Base-by-base conservation (phyloP, 1,140 invertebrate genomes). In the Drosophila orosa region DNA sequence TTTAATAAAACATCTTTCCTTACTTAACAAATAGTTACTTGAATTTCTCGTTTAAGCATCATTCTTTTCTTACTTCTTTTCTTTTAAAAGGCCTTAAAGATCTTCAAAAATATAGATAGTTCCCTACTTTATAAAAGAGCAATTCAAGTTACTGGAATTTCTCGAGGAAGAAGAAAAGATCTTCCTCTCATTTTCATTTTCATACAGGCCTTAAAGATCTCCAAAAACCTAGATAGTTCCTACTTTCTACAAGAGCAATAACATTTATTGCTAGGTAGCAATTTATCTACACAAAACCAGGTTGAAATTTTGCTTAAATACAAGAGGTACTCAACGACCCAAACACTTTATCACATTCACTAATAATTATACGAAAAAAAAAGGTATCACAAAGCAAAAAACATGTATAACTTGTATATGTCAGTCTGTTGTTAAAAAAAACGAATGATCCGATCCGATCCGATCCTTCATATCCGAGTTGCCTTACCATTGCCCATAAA, bases 401-500 rank as follows among this genome's bases (percentile, higher is more conserved):
- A 33, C 19, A 5, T 33, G 48, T 22, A 22, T 10, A 52, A 22
- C 3, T 3, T 39, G 37, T 17, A 39, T 9, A 12, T 22, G 24
- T 25, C 44, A n/a, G 15, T 22, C 10, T 17, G 47, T 48, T 27
- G 47, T 29, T 17, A 5, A 13, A 13, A 13, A 9, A 9, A n/a
- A 15, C 13, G 3, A 19, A 2, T 15, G 39, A 33, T 44, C 35
- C 19, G 12, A 65, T 19, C 29, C 10, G 22, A 24, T 19, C 13
- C 27, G 19, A 63, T 45, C 29, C 47, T 33, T 45, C 24, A 60
- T 29, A 22, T 45, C 40, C 56, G 17, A 33, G 25, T 42, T 25
- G 4, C 59, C 86, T 86, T 54, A 90, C 89, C 72, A 65, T 89
- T 91, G 40, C 45, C 67, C 78, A 90, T 82, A 48, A 80, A 90